Conservation (phyloP, 2,888 invertebrate species). For the Brenthis ino region DNA sequence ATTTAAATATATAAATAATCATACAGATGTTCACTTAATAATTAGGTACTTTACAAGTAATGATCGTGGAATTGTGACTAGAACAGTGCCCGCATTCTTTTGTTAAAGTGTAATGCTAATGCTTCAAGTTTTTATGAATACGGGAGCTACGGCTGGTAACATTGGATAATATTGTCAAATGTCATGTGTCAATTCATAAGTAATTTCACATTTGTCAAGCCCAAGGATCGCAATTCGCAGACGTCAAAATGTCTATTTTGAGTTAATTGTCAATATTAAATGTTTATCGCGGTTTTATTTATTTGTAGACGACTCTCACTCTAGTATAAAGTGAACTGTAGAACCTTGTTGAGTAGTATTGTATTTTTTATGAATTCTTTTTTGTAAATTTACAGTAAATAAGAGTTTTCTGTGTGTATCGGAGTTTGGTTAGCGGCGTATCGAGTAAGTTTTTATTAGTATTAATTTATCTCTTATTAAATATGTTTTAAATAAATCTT, state of each 20-base stretch:
- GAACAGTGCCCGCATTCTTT: too few relatives aligned
- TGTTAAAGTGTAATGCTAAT: too few relatives aligned
- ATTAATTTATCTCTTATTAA: not conserved
- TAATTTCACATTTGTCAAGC: too few relatives aligned
- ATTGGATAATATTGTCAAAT: too few relatives aligned
- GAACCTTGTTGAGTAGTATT: constrained; percentile 8
- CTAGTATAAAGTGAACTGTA: constrained; percentile 17
- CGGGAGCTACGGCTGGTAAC: too few relatives aligned
- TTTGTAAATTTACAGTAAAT: not conserved
- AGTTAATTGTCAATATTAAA: constrained; percentile 10
- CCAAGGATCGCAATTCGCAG: too few relatives aligned
- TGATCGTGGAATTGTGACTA: too few relatives aligned
- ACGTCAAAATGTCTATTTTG: constrained; percentile 3
- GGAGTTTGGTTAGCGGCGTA: constrained; percentile 27
- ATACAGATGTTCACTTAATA: too few relatives aligned
- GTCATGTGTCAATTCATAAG: too few relatives aligned
- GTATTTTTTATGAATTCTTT: not conserved
- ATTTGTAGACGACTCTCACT: constrained; percentile 18
- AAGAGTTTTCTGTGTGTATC: constrained; percentile 10
- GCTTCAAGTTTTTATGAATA: too few relatives aligned
- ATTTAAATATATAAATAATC: too few relatives aligned
- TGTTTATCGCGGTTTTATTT: constrained; percentile 18
- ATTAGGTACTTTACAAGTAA: too few relatives aligned
- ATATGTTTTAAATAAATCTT: not conserved
- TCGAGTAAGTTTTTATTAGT: constrained; percentile 28